phyloP scores from a whole-genome alignment of 2,113 vertebrate species.

The Quiscalus mexicanus region DNA sequence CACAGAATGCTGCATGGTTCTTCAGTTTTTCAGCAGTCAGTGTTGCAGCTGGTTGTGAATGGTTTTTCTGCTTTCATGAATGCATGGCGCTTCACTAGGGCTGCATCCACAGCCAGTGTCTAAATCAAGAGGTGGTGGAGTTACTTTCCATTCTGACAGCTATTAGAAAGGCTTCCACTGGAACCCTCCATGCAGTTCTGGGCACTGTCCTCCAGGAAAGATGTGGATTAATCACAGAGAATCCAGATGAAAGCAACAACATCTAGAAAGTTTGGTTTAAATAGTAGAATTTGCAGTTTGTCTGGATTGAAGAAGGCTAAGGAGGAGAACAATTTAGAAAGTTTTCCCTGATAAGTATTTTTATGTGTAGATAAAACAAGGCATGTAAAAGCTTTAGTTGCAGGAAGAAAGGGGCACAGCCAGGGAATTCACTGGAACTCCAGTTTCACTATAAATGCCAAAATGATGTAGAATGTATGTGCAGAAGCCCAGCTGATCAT shows the following conservation, averaged over 20 bases:
- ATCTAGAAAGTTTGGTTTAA: neutral
- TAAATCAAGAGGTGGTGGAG: neutral
- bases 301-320: neutral
- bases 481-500: neutral
- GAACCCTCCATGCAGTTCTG: neutral
- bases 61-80: neutral
- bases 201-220: neutral
- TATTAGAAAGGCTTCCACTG: neutral
- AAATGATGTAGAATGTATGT: neutral
- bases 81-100: neutral
- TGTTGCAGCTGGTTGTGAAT: neutral
- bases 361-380: neutral
- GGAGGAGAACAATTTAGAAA: neutral
- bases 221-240: neutral
- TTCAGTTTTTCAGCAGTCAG: neutral
- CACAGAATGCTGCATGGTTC: fast-evolving
- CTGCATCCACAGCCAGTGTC: fast-evolving
- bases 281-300: neutral
- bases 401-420: neutral
- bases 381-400: neutral
- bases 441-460: neutral
- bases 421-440: neutral
- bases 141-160: neutral
- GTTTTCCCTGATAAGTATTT: neutral
- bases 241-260: neutral